Evolutionary conservation across 2,888 invertebrate genomes (phyloP), one percentile per base, ranked within the genome.

Genomic region (Chelonus formosanus): DNA sequence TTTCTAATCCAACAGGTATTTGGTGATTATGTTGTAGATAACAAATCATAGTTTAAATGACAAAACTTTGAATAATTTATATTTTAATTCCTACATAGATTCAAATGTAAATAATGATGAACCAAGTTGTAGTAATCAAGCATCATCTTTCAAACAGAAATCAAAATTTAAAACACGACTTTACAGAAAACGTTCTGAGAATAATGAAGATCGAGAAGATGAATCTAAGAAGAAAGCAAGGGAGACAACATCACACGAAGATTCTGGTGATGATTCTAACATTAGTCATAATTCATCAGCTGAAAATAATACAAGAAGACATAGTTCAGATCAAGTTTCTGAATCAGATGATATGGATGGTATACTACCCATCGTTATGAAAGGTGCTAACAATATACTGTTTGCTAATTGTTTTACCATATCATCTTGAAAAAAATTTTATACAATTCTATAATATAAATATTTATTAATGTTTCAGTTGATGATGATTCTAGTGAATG

Each of bases 151-250:
- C 45, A 80, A 76, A 65, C 67, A 74, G 3, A 75, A 76, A 63
- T 74, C 75, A 5, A 78, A 74, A 70, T 63, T 75, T 3, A 78
- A 76, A 50, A 77, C 75, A 34, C 77, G 81, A 58, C 80, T 78
- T 70, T 81, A 80, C 67, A 75, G 78, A 7, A 70, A 65, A 45
- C 76, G 75, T 67, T 74, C 70, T 56, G 65, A 59, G 50, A 55
- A 58, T 55, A 8, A 31, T 47, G 67, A 65, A 8, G 66, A 59
- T 63, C 48, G 63, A 36, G 75, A 76, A 50, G 48, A 54, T 47
- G 59, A 56, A 7, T 74, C 75, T 8, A 69, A 57, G 43, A 32
- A 59, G 35, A 54, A 64, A 7, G 47, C 32, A 40, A 48, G 64
- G 61, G 36, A 61, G 5, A 35, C 36, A 59, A 48, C 40, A 44